Base-by-base conservation (phyloP, 1,140 invertebrate species). In the Drosophila trapezifrons region DNA sequence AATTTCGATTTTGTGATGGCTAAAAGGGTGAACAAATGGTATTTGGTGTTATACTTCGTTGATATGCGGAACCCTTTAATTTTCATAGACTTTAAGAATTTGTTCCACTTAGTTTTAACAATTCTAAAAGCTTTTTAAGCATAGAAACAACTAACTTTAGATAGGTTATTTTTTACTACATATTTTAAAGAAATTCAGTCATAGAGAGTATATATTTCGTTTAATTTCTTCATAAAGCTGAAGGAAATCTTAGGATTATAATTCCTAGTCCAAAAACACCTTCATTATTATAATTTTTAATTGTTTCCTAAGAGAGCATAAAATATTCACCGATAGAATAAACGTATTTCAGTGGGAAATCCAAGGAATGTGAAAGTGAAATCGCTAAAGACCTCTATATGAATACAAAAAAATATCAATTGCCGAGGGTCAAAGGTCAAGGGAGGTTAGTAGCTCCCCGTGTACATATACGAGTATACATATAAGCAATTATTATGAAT, bases 401-500 rank as follows among this genome's bases (percentile, higher is more conserved):
- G 10, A 20, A 17, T 15, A 54, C 5, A 18, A 18, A 25, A 69
- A 35, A 65, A 63, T 25, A 25, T 46, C 20, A 27, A 63, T n/a
- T 32, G 38, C 10, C 27, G 25, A 15, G 17, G 37, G 46, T 43
- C 37, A 66, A 66, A 45, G 62, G 35, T 69, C 65, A 69, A 69
- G 62, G 62, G 37, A 69, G 65, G 46, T 54, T 66, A 66, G 22
- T 62, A 13, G 46, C 38, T 43, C 59, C 59, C 4, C 35, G 12
- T 45, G 18, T 49, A 40, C n/a, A n/a, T n/a, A n/a, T n/a, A n/a
- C n/a, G n/a, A n/a, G n/a, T 18, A 43, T 45, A 45, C 2, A 27
- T 4, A 51, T 47, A 22, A 40, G 43, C 32, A 63, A 62, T 1
- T 25, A 17, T 49, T 27, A 66, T 69, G 27, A 69, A 66, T 69